Conservation (phyloP, 2,888 invertebrate genomes). For the Poecilobothrus nobilitatus region DNA sequence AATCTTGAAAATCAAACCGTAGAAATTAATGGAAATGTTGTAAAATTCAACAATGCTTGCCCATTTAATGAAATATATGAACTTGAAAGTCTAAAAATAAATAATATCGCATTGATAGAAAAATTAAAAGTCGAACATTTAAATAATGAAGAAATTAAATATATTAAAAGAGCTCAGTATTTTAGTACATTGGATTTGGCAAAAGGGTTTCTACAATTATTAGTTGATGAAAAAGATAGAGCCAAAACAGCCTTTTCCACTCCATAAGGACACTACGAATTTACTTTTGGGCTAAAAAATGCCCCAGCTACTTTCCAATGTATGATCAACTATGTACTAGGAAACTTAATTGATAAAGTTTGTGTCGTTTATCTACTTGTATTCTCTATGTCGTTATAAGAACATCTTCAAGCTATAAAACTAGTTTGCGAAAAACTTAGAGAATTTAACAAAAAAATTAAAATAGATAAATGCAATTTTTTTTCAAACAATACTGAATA, state of each 20-base stretch:
- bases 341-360: neutral
- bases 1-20: neutral
- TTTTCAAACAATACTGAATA: neutral
- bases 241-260: slow-evolving; percentile 9
- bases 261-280: neutral
- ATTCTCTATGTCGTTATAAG: neutral
- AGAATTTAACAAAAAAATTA: too few species aligned
- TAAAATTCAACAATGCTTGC: neutral
- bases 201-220: slow-evolving; percentile 21
- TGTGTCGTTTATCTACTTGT: neutral
- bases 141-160: too few species aligned
- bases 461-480: neutral
- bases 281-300: neutral
- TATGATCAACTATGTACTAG: neutral
- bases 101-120: too few species aligned
- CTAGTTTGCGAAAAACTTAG: too few species aligned
- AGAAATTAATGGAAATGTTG: neutral
- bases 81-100: too few species aligned
- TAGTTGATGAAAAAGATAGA: slow-evolving; percentile 7
- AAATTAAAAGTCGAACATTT: too few species aligned
- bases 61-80: neutral
- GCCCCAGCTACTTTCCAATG: neutral
- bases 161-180: slow-evolving; percentile 17
- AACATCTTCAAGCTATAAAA: neutral
- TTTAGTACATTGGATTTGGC: slow-evolving; percentile 20